Conservation (phyloP, 2,113 vertebrate genomes). For the Phyllostomus discolor region DNA sequence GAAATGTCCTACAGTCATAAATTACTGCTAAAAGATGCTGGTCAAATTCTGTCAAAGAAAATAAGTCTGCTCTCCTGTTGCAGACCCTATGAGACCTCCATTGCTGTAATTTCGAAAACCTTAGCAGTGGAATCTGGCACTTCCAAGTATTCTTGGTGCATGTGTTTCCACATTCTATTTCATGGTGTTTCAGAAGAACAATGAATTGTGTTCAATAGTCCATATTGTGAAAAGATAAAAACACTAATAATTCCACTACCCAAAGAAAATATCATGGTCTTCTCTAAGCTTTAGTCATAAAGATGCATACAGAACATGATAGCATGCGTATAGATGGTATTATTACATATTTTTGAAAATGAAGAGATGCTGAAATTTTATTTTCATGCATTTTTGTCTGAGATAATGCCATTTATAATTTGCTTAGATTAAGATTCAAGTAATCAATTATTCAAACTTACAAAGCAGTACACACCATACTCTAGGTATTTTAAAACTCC, state of each 20-base stretch:
- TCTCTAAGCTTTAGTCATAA: background rate
- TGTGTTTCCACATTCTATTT: background rate
- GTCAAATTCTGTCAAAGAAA: background rate
- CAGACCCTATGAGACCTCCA: background rate
- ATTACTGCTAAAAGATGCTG: background rate
- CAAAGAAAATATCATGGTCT: background rate
- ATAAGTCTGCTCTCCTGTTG: background rate
- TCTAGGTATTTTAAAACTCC: background rate
- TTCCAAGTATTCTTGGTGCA: background rate
- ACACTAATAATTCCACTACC: background rate
- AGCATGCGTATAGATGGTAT: background rate
- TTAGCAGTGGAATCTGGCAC: background rate
- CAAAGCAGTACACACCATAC: background rate
- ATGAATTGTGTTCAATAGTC: background rate
- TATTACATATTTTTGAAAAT: background rate
- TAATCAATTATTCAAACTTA: background rate
- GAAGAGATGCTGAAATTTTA: background rate
- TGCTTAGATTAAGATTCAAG: background rate
- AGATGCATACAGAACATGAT: background rate
- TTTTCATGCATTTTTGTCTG: background rate
- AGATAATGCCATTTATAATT: background rate
- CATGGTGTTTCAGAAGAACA: background rate
- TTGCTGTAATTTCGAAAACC: background rate
- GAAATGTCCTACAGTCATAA: background rate
- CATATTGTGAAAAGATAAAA: background rate